Evolutionary conservation across 1,140 invertebrate genomes (phyloP), one percentile per base, ranked within the genome.

Genomic region (Marisa cornuarietis): DNA sequence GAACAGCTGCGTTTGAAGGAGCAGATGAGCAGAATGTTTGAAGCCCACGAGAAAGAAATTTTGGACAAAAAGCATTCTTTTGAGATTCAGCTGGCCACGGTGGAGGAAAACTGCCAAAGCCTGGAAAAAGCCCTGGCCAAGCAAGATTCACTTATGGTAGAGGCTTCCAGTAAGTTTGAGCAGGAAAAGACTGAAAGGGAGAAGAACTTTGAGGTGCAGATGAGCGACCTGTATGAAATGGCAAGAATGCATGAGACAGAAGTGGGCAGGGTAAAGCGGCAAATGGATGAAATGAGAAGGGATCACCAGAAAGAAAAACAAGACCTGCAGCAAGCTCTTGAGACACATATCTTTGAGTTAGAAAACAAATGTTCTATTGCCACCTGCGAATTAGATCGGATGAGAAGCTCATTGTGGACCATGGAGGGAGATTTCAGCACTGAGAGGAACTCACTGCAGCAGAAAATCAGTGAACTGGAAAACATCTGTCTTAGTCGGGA

Each of bases 211-310:
- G 83, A 84, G 31, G 74, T 78, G 61, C 82, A 81, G 76, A 20
- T 81, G 76, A 82, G 83, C 54, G 84, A 87, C 52, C 80, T 82
- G 62, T 83, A 85, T 49, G 80, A 79, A n/a, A 80, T 81, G 58
- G 75, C 77, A 54, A 79, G 81, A 63, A 77, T 81, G 42, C 78
- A 71, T 78, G 84, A 84, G n/a, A 83, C 76, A 69, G 85, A 85
- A 62, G 81, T 83, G n/a, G 52, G 69, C 31, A 75, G 80, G 66
- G 54, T 85, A 42, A 83, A 84, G 79, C 74, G 80, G 22, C 83
- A 86, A 71, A 66, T 83, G 68, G 80, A 83, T 74, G 84, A 84
- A 79, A 85, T 85, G 79, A 83, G 82, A 58, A 76, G 78, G 61
- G 84, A 85, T 76, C 81, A 82, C 62, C 78, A 79, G 58, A 75